A percentile compares a stretch with the other conserved stretches of the same genome.
Conservation (phyloP, 2,113 vertebrate genomes). For the Myotis brandtii region DNA sequence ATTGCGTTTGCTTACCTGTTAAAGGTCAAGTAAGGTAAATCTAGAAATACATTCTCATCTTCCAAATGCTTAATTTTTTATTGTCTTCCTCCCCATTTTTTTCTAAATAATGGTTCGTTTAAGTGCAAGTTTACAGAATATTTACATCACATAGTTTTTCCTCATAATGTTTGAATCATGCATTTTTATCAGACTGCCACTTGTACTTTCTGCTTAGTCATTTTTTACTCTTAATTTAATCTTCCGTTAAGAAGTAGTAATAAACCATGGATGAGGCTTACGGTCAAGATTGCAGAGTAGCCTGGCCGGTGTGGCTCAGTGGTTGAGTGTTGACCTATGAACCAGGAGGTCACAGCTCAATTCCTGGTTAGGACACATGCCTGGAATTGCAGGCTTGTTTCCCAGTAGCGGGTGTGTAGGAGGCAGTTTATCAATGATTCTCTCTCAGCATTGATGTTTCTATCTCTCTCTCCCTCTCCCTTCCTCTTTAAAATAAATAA, state of each 20-base stretch:
- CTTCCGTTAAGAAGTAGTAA: conserved; percentile 17
- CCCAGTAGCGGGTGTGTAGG: too few relatives aligned
- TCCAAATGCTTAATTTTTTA: background rate
- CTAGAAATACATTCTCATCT: background rate
- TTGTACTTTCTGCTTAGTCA: background rate
- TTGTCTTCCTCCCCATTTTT: background rate
- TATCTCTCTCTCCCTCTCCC: too few relatives aligned
- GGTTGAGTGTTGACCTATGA: too few relatives aligned
- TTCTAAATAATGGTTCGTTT: background rate
- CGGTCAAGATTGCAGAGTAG: background rate
- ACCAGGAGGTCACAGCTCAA: too few relatives aligned
- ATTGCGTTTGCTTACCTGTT: background rate
- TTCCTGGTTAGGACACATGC: too few relatives aligned
- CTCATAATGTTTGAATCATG: background rate
- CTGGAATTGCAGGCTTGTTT: too few relatives aligned
- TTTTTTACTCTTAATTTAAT: background rate
- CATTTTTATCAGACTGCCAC: background rate
- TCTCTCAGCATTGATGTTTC: too few relatives aligned
- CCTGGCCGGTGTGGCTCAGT: too few relatives aligned
- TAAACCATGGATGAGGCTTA: background rate
- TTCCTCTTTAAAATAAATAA: too few relatives aligned
- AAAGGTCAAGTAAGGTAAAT: background rate
- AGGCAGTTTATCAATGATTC: too few relatives aligned
- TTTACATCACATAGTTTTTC: background rate
- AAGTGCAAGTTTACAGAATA: background rate